Evolutionary conservation across 2,888 invertebrate species (phyloP), one percentile per base, ranked within the genome.

Genomic region (Parasteatoda lunata): DNA sequence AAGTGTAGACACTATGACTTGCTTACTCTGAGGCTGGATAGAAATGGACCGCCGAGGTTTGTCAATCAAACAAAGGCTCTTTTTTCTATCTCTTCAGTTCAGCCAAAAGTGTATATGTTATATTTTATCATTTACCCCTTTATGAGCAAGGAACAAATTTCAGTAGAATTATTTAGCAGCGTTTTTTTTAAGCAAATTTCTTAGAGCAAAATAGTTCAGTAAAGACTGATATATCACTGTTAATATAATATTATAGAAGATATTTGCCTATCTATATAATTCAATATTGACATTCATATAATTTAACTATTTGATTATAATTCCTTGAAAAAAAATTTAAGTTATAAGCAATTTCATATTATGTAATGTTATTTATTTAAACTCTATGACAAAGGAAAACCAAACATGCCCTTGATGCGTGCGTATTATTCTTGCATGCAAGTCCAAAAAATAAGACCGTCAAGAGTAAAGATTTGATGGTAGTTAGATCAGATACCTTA

Each of bases 71-170:
- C 68, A 48, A 68, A 15, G 69, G 49, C 81, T 69, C 45, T 68
- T 48, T 51, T 75, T 75, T 75, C 81, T 73, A 80, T 80, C 80
- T 51, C 73, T 80, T 72, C 45, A 47, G 73, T 54, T 75, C 13
- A 48, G 81, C 48, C 75, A 54, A 71, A 73, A 73, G 52, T 48
- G 73, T 73, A 66, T 54, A 15, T 68, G 68, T 30, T 66, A 30
- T 52, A 73, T 78, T 73, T 66, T 73, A 52, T 49, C 7, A 72
- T 84, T 84, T 83, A 8, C 52, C 77, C 77, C 71, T 77, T 65
- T 66, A 86, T 70, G 85, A 86, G 85, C 85, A 66, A 71, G 85
- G 85, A 86, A 86, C 85, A 86, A 86, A 86, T 70, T 77, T 80
- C 70, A 80, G 45, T 54, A 66, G 71, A 71, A 66, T 59, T n/a